Evolutionary conservation across 2,113 vertebrate species (phyloP), one percentile per base, ranked within the genome.

Genomic region (Neopipo cinnamomea): DNA sequence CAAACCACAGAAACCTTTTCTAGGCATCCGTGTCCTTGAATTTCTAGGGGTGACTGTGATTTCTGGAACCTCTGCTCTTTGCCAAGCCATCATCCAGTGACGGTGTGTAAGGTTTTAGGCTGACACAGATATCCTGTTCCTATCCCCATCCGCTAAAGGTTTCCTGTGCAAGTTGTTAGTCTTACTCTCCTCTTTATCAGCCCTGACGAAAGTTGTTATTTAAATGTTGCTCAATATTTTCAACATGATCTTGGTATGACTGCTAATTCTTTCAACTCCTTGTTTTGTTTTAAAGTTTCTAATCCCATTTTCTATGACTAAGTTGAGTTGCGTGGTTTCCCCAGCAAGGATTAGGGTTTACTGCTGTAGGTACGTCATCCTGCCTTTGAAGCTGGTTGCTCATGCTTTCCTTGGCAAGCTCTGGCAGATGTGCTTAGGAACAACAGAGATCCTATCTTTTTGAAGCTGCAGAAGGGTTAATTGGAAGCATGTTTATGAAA

Each of bases 331-430:
- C 30, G 12, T 76, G 66, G 28, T 96, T 94, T 96, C 91, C 88
- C 53, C 85, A 70, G 41, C 2, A 22, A 89, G 87, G 95, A 90
- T 97, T 92, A 89, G 52, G 44, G 80, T 89, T 96, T 93, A 78
- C 91, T 91, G 95, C 85, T 65, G 5, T 92, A 89, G 88, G 91
- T 94, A 81, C 70, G 76, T 96, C 92, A 95, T 86, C 78, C 68
- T 78, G 86, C 91, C 88, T 96, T 96, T 96, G 96, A 97, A 96
- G 96, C 88, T 89, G 95, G 86, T 93, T 92, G 93, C 91, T 96
- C 73, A 84, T 93, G 91, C 88, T 97, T 95, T 93, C 91, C 37
- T 96, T 94, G 95, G 95, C 93, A 92, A 75, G 88, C 65, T 78
- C 63, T 77, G 68, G 85, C 88, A 96, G 83, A 84, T 42, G 16